Evolutionary conservation across 2,113 vertebrate species (phyloP).

Genomic region (Myotis davidii): DNA sequence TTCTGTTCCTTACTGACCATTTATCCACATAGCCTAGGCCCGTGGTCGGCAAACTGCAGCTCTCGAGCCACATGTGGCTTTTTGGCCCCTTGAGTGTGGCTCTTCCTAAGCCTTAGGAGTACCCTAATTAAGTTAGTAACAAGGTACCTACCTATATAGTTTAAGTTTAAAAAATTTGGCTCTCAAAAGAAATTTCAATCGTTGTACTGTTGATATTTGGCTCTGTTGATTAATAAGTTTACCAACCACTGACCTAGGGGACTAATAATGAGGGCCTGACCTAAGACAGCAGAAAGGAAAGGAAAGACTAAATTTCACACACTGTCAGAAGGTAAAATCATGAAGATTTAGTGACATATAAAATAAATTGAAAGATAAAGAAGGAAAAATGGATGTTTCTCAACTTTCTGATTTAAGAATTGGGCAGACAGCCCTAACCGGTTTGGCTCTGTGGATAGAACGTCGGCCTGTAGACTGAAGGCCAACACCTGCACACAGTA

Average conservation of each 20-base stretch:
- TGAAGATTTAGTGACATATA: not conserved
- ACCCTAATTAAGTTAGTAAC: no score
- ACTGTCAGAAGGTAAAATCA: not conserved
- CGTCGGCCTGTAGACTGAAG: no score
- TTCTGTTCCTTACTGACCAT: not conserved
- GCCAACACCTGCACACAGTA: not conserved
- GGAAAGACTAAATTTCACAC: not conserved
- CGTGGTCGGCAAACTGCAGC: no score
- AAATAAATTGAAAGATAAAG: not conserved
- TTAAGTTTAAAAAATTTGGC: no score
- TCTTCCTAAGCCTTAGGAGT: no score
- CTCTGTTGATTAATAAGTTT: no score
- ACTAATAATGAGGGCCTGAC: not conserved
- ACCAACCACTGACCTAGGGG: not conserved
- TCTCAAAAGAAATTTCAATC: no score
- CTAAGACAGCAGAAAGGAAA: not conserved
- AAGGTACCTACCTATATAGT: no score
- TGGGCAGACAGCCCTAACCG: not conserved
- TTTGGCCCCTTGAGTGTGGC: no score
- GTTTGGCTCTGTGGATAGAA: no score
- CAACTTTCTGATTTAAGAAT: conserved; percentile 35
- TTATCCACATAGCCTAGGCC: not conserved
- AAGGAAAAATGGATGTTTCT: not conserved
- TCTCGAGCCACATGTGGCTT: no score
- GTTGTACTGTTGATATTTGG: no score